phyloP scores from a whole-genome alignment of 2,113 vertebrate species.

The Puffinus mauretanicus region DNA sequence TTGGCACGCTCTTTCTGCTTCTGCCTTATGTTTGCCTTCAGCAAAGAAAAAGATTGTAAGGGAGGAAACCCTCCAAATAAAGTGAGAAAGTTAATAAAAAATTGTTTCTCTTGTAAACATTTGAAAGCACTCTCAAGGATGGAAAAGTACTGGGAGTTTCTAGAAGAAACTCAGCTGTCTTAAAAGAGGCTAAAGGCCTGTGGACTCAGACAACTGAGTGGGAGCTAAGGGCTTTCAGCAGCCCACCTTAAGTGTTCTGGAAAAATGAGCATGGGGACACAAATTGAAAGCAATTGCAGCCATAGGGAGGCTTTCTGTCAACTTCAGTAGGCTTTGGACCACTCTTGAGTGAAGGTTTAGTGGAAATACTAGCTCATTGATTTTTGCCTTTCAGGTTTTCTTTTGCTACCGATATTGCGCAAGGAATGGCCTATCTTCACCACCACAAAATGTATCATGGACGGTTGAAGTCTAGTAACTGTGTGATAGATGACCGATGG shows the following conservation, averaged over 20 bases:
- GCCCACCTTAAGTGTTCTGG: not conserved
- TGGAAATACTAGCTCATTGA: not conserved
- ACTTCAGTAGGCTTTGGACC: not conserved
- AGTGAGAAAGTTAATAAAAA: not conserved
- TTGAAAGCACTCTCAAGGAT: not conserved
- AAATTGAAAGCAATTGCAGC: not conserved
- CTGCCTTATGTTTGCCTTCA: not conserved
- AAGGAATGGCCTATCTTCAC: constrained; percentile 85
- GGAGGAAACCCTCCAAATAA: not conserved
- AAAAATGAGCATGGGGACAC: not conserved
- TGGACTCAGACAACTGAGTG: not conserved
- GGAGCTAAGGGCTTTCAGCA: not conserved
- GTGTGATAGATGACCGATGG: constrained; percentile 84
- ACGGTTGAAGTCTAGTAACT: constrained; percentile 81
- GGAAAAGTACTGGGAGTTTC: not conserved
- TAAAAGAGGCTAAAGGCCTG: not conserved
- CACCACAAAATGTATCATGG: constrained; percentile 81
- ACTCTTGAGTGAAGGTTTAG: not conserved
- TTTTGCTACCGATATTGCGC: constrained; percentile 82
- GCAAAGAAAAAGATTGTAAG: not conserved
- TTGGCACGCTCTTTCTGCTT: not conserved
- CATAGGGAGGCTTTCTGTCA: not conserved
- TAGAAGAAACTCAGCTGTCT: not conserved
- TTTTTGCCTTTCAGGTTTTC: constrained; percentile 78
- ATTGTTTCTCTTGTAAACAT: not conserved